Conservation (phyloP, 2,797 vertebrate genomes). For the Lepidocolaptes lacrymiger region DNA sequence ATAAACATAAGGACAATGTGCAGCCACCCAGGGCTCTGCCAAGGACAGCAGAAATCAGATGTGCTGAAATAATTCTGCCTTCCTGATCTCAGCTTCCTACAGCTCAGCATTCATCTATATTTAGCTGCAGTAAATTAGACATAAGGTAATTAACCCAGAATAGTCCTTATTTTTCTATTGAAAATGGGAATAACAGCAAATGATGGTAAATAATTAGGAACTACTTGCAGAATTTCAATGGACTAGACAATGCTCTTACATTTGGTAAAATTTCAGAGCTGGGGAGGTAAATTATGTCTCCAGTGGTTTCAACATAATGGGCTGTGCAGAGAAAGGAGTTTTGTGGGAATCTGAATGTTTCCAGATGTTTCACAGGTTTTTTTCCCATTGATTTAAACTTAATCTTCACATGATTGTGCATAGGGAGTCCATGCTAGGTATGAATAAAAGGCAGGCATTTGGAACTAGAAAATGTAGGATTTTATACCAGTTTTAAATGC, state of each 20-base stretch:
- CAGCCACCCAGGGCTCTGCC: neutral
- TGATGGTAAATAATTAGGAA: slow-evolving; percentile 52
- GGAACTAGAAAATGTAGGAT: neutral
- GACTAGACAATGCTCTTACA: slow-evolving; percentile 26
- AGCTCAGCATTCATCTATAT: neutral
- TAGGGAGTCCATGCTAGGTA: neutral
- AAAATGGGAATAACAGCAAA: slow-evolving; percentile 27
- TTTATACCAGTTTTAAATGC: neutral
- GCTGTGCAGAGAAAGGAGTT: neutral
- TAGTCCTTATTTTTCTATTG: slow-evolving; percentile 24
- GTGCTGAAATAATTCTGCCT: neutral
- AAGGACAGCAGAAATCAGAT: neutral
- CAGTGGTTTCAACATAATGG: neutral
- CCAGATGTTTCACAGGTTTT: slow-evolving; percentile 24
- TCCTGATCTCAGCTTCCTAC: neutral
- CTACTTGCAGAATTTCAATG: slow-evolving; percentile 28
- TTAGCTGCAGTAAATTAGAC: slow-evolving; percentile 3
- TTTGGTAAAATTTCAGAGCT: slow-evolving; percentile 24
- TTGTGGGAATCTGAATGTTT: neutral
- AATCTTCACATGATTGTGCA: neutral
- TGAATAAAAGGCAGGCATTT: neutral
- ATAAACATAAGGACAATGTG: accelerated
- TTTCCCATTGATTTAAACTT: slow-evolving; percentile 12
- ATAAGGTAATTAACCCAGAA: slow-evolving; percentile 25
- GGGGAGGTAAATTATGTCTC: slow-evolving; percentile 27